phyloP scores from a whole-genome alignment of 1,140 invertebrate species.

The Phenacoccus solenopsis region DNA sequence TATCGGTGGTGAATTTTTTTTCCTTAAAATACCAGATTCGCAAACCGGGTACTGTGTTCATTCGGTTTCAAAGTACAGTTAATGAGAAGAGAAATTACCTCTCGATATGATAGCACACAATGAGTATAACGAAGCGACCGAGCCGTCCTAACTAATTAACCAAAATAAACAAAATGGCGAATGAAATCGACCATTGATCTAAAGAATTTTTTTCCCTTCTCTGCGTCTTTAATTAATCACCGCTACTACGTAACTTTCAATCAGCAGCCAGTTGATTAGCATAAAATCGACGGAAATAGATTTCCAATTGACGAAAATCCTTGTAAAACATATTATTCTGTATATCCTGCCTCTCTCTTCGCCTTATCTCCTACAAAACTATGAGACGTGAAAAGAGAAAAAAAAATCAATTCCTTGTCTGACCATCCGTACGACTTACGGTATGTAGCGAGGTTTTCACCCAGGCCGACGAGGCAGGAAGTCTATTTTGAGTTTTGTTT shows the following conservation, averaged over 20 bases:
- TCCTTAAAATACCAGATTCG: too few species aligned
- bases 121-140: background rate
- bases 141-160: background rate
- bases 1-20: too few species aligned
- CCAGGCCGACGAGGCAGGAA: too few species aligned
- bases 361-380: too few species aligned
- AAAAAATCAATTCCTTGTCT: constrained; percentile 17
- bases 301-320: constrained; percentile 13
- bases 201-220: background rate
- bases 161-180: constrained; percentile 10
- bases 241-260: constrained; percentile 10
- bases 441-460: too few species aligned
- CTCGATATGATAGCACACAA: constrained; percentile 2
- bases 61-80: too few species aligned
- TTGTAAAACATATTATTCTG: constrained; percentile 15
- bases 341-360: constrained; percentile 5
- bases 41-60: too few species aligned
- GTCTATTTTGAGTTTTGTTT: too few species aligned
- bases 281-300: constrained; percentile 11
- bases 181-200: constrained; percentile 13
- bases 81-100: background rate
- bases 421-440: constrained; percentile 11
- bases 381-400: background rate
- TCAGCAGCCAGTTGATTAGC: constrained; percentile 1
- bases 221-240: constrained; percentile 5